Evolutionary conservation across 2,888 invertebrate species (phyloP).

Genomic region (Chrysomela aeneicollis): DNA sequence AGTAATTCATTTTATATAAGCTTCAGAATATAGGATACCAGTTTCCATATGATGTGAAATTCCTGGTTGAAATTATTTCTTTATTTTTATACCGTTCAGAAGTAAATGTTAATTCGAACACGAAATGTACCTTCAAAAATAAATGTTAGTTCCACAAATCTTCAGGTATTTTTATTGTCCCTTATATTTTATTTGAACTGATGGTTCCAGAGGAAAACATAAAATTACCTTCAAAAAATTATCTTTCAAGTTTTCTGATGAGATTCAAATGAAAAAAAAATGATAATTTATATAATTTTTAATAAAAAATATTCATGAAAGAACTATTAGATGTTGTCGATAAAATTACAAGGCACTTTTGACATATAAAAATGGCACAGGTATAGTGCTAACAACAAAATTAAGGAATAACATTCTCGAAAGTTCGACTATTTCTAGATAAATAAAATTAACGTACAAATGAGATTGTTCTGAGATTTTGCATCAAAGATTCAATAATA

Average conservation of each 20-base stretch:
- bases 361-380: slow-evolving; percentile 55
- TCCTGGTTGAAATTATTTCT: neutral
- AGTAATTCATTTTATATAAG: no score
- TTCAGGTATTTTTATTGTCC: no score
- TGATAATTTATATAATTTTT: slow-evolving; percentile 46
- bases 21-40: no score
- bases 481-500: slow-evolving; percentile 40
- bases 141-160: neutral
- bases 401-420: slow-evolving; percentile 36
- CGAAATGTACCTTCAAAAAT: neutral
- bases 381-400: slow-evolving; percentile 53
- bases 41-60: no score
- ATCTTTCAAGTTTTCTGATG: no score
- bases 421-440: slow-evolving; percentile 39
- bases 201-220: no score
- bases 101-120: neutral
- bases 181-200: no score
- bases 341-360: slow-evolving; percentile 54
- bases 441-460: slow-evolving; percentile 49
- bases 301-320: slow-evolving; percentile 56
- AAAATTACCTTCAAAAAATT: no score
- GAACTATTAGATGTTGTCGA: slow-evolving; percentile 51
- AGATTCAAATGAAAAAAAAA: neutral
- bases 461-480: slow-evolving; percentile 50
- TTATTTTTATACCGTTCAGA: neutral